Percentiles rank a stretch among this genome's conserved stretches.
Conservation (phyloP, 2,113 vertebrate genomes). For the Saguinus midas region DNA sequence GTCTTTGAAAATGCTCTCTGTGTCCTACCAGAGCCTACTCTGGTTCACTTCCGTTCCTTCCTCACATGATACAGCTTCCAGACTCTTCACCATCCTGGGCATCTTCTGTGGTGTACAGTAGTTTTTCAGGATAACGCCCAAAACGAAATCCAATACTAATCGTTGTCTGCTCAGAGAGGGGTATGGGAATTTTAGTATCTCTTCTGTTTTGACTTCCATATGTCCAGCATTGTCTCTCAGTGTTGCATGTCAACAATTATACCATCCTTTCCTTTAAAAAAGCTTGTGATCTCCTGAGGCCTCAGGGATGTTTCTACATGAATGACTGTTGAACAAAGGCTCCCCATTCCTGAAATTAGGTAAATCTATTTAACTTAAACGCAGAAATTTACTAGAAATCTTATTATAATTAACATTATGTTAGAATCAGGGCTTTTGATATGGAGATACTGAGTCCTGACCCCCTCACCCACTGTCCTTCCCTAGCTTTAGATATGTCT, state of each 20-base stretch:
- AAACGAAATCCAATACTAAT: accelerated
- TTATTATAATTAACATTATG: not conserved
- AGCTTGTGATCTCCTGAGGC: not conserved
- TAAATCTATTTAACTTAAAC: not conserved
- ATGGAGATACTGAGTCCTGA: not conserved
- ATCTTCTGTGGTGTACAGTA: not conserved
- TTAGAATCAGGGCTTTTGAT: not conserved
- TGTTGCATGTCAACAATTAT: not conserved
- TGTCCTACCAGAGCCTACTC: not conserved
- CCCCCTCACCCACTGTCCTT: not conserved
- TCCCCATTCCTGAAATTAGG: not conserved
- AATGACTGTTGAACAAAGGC: not conserved
- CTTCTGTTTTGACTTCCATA: not conserved
- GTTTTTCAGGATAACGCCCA: not conserved
- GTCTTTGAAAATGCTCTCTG: not conserved
- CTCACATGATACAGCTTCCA: not conserved
- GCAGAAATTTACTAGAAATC: not conserved
- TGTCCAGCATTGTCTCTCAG: not conserved
- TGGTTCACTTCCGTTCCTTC: not conserved
- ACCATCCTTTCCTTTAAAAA: not conserved
- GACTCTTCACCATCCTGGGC: not conserved
- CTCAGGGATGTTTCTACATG: not conserved
- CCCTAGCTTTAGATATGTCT: not conserved
- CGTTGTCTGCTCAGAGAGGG: not conserved
- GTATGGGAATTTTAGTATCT: not conserved